Evolutionary conservation across 2,113 vertebrate species (phyloP).

Genomic region (Zapus hudsonius): DNA sequence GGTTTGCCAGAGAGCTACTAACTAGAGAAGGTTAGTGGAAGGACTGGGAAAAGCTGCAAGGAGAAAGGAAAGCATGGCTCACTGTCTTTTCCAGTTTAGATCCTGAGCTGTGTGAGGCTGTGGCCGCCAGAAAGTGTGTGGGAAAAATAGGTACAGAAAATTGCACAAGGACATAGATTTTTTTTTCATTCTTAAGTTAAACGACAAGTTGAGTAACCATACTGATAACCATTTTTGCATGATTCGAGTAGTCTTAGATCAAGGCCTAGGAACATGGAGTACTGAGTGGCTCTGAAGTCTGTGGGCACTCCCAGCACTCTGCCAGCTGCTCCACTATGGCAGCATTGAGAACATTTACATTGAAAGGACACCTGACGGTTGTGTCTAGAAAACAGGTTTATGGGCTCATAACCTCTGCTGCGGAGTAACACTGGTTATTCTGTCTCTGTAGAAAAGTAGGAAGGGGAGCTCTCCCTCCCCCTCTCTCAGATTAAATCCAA

Average conservation of each 20-base stretch:
- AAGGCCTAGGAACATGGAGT: neutral
- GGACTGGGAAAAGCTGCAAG: conserved; percentile 82
- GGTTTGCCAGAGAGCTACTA: conserved; percentile 87
- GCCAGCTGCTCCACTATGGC: neutral
- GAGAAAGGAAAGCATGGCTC: conserved; percentile 83
- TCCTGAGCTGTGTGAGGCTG: conserved; percentile 73
- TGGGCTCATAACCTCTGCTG: neutral
- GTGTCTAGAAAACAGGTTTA: neutral
- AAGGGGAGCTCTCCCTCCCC: neutral
- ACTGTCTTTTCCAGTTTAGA: conserved; percentile 71
- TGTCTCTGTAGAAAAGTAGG: neutral
- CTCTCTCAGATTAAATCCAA: neutral
- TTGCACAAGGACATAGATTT: conserved; percentile 8
- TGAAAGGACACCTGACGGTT: neutral
- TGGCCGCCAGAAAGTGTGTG: conserved; percentile 56
- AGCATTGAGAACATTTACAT: neutral
- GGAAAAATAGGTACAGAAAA: conserved; percentile 67
- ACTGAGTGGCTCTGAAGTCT: conserved; percentile 2
- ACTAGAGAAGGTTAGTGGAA: conserved; percentile 84
- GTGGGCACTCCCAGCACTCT: neutral
- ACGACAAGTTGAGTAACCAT: neutral
- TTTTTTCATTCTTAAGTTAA: conserved; percentile 5
- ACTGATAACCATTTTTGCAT: neutral
- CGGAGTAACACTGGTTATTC: neutral
- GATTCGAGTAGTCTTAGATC: neutral